phyloP scores from a whole-genome alignment of 2,797 vertebrate genomes.

The Dipus sagitta region DNA sequence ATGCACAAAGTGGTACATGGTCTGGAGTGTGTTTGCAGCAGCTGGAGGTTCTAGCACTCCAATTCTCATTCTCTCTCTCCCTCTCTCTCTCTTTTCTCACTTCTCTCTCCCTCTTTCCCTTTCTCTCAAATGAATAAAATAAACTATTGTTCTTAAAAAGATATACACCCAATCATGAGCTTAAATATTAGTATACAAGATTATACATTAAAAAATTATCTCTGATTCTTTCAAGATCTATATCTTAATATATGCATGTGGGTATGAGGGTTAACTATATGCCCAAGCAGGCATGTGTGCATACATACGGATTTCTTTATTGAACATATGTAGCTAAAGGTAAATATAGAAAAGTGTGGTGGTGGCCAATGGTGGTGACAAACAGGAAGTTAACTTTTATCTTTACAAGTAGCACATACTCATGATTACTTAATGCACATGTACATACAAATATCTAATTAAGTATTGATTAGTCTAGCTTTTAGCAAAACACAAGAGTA shows the following conservation, averaged over 20 bases:
- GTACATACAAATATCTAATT: conserved; percentile 85
- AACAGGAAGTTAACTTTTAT: conserved; percentile 82
- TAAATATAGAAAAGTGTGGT: conserved; percentile 66
- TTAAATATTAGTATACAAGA: conserved; percentile 68
- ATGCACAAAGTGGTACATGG: too few relatives aligned
- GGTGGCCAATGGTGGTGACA: conserved; percentile 79
- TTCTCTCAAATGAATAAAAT: too few relatives aligned
- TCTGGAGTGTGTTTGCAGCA: too few relatives aligned
- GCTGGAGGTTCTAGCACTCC: too few relatives aligned
- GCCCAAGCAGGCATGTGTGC: rapidly evolving
- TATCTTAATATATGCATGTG: not conserved
- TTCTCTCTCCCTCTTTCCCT: too few relatives aligned
- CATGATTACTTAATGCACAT: conserved; percentile 82
- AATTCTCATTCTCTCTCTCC: too few relatives aligned
- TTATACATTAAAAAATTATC: conserved; percentile 62
- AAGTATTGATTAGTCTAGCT: conserved; percentile 88
- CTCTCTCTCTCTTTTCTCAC: too few relatives aligned
- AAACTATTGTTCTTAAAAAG: too few relatives aligned
- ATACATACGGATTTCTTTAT: not conserved
- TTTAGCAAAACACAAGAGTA: conserved; percentile 86
- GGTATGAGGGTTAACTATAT: not conserved
- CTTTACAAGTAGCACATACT: conserved; percentile 87
- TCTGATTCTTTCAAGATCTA: conserved; percentile 33
- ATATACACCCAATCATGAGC: not conserved
- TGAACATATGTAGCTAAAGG: conserved; percentile 71